Evolutionary conservation across 2,797 vertebrate species (phyloP).

Genomic region (Diplodus sargus): DNA sequence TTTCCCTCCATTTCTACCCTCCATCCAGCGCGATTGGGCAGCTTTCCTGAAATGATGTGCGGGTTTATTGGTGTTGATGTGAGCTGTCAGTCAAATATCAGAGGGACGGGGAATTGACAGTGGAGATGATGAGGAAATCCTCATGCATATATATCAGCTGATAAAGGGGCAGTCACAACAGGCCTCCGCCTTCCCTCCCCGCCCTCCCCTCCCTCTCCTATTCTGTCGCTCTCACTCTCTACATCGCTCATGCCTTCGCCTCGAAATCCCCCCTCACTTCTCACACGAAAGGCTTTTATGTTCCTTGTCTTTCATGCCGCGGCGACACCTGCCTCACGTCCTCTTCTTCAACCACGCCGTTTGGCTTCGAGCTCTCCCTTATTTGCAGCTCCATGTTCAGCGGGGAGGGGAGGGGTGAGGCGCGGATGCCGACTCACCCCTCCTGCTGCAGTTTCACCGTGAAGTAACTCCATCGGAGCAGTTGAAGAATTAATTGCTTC

Average conservation of each 20-base stretch:
- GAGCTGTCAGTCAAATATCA: slow-evolving; percentile 83
- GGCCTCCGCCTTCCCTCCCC: slow-evolving; percentile 12
- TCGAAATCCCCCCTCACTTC: slow-evolving; percentile 47
- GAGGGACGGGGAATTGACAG: slow-evolving; percentile 66
- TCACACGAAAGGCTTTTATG: slow-evolving; percentile 56
- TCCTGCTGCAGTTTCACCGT: slow-evolving; percentile 37
- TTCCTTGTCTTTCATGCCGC: slow-evolving; percentile 48
- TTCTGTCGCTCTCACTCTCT: slow-evolving; percentile 20
- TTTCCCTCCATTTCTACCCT: slow-evolving; percentile 44
- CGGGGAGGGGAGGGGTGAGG: slow-evolving; percentile 4
- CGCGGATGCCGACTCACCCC: slow-evolving; percentile 27
- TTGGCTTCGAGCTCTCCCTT: slow-evolving; percentile 31
- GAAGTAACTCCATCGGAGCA: slow-evolving; percentile 55
- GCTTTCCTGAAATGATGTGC: slow-evolving; percentile 76
- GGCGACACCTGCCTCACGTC: slow-evolving; percentile 47
- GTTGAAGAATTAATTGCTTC: slow-evolving; percentile 67
- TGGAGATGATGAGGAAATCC: slow-evolving; percentile 76
- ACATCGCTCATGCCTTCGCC: slow-evolving; percentile 26
- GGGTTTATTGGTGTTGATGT: slow-evolving; percentile 78
- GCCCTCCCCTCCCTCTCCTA: neutral
- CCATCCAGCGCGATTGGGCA: slow-evolving; percentile 59
- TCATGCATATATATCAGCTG: slow-evolving; percentile 81
- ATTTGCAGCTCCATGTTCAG: slow-evolving; percentile 30
- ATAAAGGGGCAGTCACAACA: slow-evolving; percentile 72
- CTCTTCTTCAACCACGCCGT: slow-evolving; percentile 24